Evolutionary conservation across 2,113 vertebrate genomes (phyloP).

Genomic region (Anseranas semipalmata): DNA sequence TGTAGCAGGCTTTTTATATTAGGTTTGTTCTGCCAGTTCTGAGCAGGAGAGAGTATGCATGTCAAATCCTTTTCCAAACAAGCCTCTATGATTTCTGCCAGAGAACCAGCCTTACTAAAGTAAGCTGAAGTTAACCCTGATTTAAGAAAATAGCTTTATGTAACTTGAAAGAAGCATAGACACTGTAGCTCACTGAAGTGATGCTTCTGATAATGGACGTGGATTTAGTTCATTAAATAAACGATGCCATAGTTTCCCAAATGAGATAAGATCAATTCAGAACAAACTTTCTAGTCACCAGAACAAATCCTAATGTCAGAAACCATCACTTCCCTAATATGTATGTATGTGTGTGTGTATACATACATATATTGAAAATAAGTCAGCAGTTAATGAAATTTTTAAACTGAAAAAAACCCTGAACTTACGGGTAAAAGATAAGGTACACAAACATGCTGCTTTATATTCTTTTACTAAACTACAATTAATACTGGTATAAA

Average conservation of each 20-base stretch:
- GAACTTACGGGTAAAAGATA: background rate
- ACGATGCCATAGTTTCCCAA: background rate
- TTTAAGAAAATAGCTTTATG: background rate
- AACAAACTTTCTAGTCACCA: background rate
- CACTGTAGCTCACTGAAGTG: background rate
- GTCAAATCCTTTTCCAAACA: conserved; percentile 62
- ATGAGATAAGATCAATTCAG: background rate
- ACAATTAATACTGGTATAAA: background rate
- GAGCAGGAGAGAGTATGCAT: conserved; percentile 20
- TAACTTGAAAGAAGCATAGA: background rate
- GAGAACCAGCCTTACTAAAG: background rate
- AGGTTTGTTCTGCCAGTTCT: conserved; percentile 45
- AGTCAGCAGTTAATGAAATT: background rate
- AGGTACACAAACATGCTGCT: background rate
- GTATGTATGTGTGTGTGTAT: too few species aligned
- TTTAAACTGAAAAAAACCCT: background rate
- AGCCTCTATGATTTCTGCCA: conserved; percentile 36
- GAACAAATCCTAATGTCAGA: background rate
- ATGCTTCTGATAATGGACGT: background rate
- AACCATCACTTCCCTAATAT: background rate
- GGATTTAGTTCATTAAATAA: background rate
- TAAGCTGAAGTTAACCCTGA: conserved; percentile 21
- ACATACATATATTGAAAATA: background rate
- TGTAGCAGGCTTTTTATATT: conserved; percentile 7
- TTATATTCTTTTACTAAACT: background rate